These are phyloP conservation scores for Notarius lentiginosus DNA, from an alignment of 2,113 vertebrate genomes.

Conservation along the genomic window DNA sequence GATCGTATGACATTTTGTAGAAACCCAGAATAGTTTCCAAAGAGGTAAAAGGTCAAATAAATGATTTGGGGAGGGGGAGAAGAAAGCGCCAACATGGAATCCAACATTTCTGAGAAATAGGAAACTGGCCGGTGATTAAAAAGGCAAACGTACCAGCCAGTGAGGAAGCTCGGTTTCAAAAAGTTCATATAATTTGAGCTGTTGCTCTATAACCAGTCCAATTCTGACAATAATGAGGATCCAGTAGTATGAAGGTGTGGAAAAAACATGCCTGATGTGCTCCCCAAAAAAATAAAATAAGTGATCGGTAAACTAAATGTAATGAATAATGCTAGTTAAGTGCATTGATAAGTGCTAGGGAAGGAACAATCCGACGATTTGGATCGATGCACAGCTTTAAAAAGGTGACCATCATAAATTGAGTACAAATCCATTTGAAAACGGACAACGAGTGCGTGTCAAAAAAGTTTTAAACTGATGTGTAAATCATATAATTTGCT, in stretches of 20 bases:
- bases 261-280: background rate
- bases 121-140: background rate
- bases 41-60: background rate
- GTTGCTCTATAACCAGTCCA: background rate
- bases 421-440: background rate
- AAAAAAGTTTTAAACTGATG: background rate
- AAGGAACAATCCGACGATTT: background rate
- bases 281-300: background rate
- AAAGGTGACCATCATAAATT: background rate
- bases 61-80: background rate
- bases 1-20: background rate
- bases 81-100: background rate
- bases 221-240: background rate
- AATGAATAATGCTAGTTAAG: background rate
- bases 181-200: background rate
- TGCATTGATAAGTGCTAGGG: too few species aligned
- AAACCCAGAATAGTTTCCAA: background rate
- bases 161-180: background rate
- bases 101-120: background rate
- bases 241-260: background rate
- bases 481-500: background rate
- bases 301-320: background rate
- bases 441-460: background rate
- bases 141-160: background rate
- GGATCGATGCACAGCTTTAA: background rate